Base-by-base conservation (phyloP, 2,888 invertebrate species). In the Lithophane semibrunnea region DNA sequence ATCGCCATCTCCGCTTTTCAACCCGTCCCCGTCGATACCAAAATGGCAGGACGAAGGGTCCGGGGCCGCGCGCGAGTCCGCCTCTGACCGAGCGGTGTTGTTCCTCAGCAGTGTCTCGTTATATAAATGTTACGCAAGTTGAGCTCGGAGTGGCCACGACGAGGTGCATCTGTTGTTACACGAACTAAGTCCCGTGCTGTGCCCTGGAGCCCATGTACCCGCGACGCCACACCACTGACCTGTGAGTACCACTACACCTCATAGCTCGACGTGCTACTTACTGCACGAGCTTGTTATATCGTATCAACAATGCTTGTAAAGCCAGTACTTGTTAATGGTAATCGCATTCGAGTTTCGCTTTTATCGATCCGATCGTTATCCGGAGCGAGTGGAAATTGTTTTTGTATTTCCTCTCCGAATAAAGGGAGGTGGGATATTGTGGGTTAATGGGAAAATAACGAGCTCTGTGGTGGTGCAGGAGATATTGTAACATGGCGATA, bases 121-220 rank as follows among this genome's bases (percentile, higher is more conserved):
- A 94, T 94, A 95, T 96, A 96, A 95, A 96, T 96, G 96, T 95
- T 96, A 96, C 95, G 95, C 95, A 95, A 96, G 94, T 94, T 92
- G 90, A 93, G 91, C 92, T 92, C 92, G 90, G 88, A 92, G 94
- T 94, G 94, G 91, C 91, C 87, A 91, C 90, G 90, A 91, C 91
- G 91, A 93, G 94, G 94, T 93, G 94, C 91, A 88, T 90, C 91
- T 88, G 90, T 91, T 90, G 88, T 89, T 88, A 86, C 86, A 88
- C 89, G 92, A 92, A 91, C 92, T 91, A 91, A 91, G 88, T 83
- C 88, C 89, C 92, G 92, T 92, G 93, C 91, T 91, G 92, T 92
- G 92, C 89, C 88, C 88, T 88, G 90, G 91, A 89, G 92, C 94
- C 91, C 94, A 95, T 96, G 96, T 95, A 95, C 92, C 88, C 91